Evolutionary conservation across 2,797 vertebrate genomes (phyloP), one percentile per base, ranked within the genome.

Genomic region (Gymnocypris eckloni): DNA sequence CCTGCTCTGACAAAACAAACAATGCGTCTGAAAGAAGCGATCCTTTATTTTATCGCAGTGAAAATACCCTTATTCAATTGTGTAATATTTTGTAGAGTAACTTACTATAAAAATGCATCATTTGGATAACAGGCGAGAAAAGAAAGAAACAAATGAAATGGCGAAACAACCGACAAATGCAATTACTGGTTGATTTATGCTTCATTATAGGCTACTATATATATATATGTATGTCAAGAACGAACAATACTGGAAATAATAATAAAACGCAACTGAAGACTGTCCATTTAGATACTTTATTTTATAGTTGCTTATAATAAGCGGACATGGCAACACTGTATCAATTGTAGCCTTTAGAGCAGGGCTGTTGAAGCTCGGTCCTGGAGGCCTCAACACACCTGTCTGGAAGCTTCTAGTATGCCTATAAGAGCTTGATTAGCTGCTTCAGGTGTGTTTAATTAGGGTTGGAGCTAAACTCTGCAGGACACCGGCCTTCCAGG

Each of bases 1-100:
- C 37, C 76, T 61, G 37, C 37, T 43, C 22, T 18, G 76, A 78
- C 33, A n/a, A 79, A 79, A 79, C 75, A 52, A 28, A 77, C 50
- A 77, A 56, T 10, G n/a, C 4, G 52, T 12, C 6, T 59, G 37
- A 16, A 41, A 41, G 28, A 37, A 25, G 4, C 22, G 52, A 61
- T 7, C 12, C 6, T 22, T 2, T 9, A 4, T 2, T 75, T 11
- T 52, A 18, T 54, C 28, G 16, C 18, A 12, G 28, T 22, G 75
- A 79, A 7, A 16, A 25, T 39, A 15, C 16, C 1, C 28, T 13
- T 12, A 54, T 76, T 52, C 2, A 37, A 1, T 25, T 48, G 52
- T 20, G 11, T 52, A 0, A 52, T 20, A 1, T 3, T 15, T 13
- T 41, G 6, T 56, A 15, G 20, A 37, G 8, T 56, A 41, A 15